phyloP scores from a whole-genome alignment of 2,113 vertebrate species.

The Ceyx margarethae region DNA sequence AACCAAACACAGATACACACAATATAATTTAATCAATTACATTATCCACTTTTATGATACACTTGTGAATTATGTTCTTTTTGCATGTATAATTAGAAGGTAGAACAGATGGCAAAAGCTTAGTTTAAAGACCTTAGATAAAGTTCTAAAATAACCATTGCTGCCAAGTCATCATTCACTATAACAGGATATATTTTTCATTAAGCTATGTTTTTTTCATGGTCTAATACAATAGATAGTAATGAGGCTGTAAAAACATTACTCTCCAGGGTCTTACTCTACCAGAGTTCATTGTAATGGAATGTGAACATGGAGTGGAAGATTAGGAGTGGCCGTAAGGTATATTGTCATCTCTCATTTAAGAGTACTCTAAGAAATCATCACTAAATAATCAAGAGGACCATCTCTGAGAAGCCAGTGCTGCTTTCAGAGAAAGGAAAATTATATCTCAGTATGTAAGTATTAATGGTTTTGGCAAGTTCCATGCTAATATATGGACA shows the following conservation, averaged over 20 bases:
- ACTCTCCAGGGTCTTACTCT: not conserved
- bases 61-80: conserved; percentile 48
- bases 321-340: not conserved
- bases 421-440: not conserved
- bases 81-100: conserved; percentile 59
- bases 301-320: not conserved
- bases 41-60: conserved; percentile 36
- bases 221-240: conserved; percentile 22
- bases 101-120: conserved; percentile 58
- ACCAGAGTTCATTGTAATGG: not conserved
- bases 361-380: not conserved
- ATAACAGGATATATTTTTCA: not conserved
- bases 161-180: conserved; percentile 61
- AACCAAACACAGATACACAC: conserved; percentile 2
- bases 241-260: conserved; percentile 47
- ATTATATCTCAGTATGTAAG: not conserved
- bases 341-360: not conserved
- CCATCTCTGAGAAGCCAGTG: not conserved
- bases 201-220: conserved; percentile 23
- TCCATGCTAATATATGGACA: not conserved
- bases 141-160: conserved; percentile 51
- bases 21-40: conserved; percentile 58
- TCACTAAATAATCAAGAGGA: not conserved
- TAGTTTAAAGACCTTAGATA: conserved; percentile 46
- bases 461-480: not conserved